Percentiles rank a stretch among this genome's conserved stretches.
phyloP scores from a whole-genome alignment of 1,140 invertebrate genomes.

The Antheraea mylitta region DNA sequence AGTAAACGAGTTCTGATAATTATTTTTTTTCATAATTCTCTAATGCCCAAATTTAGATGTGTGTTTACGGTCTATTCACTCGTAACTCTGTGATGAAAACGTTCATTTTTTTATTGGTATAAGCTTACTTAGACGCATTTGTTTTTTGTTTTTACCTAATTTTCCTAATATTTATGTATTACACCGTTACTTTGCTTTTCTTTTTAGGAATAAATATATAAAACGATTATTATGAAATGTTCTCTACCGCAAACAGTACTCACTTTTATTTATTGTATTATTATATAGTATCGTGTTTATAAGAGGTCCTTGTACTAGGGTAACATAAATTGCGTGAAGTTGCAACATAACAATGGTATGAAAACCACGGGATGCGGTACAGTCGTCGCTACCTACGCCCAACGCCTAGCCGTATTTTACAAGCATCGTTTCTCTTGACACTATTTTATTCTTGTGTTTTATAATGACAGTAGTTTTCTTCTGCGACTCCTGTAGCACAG shows the following conservation, averaged over 20 bases:
- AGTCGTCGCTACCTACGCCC: constrained; percentile 52
- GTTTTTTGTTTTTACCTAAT: too few relatives aligned
- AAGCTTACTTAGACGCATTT: too few relatives aligned
- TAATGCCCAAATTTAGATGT: too few relatives aligned
- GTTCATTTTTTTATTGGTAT: too few relatives aligned
- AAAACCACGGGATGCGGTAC: constrained; percentile 32
- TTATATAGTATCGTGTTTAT: constrained; percentile 27
- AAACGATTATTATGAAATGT: not conserved
- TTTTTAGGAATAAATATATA: not conserved
- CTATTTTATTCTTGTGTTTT: constrained; percentile 59
- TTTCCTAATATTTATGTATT: too few relatives aligned
- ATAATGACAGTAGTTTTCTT: constrained; percentile 41
- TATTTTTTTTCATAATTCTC: too few relatives aligned
- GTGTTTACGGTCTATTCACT: too few relatives aligned
- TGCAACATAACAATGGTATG: constrained; percentile 52
- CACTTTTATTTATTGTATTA: constrained; percentile 1
- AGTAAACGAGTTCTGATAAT: too few relatives aligned
- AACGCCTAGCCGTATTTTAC: constrained; percentile 55
- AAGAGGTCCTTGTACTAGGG: constrained; percentile 27
- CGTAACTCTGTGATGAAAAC: too few relatives aligned
- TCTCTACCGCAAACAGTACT: not conserved
- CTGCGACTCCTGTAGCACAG: constrained; percentile 1
- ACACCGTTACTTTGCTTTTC: not conserved
- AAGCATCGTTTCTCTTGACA: constrained; percentile 59
- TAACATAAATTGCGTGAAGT: constrained; percentile 54